These are phyloP conservation scores for Melipona beecheii DNA, from an alignment of 2,888 invertebrate species.

Conservation along the genomic window DNA sequence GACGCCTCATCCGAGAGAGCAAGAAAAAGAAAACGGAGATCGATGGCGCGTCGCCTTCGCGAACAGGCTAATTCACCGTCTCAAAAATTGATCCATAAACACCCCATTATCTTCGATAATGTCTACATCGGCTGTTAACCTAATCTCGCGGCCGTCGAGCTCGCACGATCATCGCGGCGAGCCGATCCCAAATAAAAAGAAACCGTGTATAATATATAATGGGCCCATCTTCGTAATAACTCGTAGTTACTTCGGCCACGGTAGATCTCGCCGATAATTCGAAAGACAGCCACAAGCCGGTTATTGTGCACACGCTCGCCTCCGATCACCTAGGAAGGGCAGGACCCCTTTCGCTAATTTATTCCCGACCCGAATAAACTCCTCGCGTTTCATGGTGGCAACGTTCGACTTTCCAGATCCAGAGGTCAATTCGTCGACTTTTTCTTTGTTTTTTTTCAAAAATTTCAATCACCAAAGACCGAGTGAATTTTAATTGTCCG, in stretches of 20 bases:
- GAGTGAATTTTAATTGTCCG: too few relatives aligned
- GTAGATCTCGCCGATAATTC: slow-evolving; percentile 78
- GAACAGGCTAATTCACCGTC: slow-evolving; percentile 51
- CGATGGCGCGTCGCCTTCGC: slow-evolving; percentile 29
- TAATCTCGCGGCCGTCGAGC: slow-evolving; percentile 63
- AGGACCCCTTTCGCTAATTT: slow-evolving; percentile 43
- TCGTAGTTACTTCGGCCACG: slow-evolving; percentile 76
- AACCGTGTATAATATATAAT: slow-evolving; percentile 80
- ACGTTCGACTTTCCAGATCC: too few relatives aligned
- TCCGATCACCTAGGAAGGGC: slow-evolving; percentile 61
- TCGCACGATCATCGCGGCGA: slow-evolving; percentile 53
- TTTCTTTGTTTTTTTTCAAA: not conserved
- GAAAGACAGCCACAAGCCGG: slow-evolving; percentile 71
- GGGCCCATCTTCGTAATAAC: slow-evolving; percentile 80
- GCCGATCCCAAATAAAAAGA: slow-evolving; percentile 70
- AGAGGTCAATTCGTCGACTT: too few relatives aligned
- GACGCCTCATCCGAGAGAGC: not conserved
- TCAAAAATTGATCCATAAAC: slow-evolving; percentile 73
- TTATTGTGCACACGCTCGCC: slow-evolving; percentile 60
- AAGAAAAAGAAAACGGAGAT: not conserved
- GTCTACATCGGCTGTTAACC: slow-evolving; percentile 69
- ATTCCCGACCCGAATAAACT: slow-evolving; percentile 36
- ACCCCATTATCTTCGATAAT: slow-evolving; percentile 69
- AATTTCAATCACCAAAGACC: not conserved
- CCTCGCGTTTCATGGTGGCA: slow-evolving; percentile 41